Evolutionary conservation across 2,888 invertebrate genomes (phyloP).

Genomic region (Oligia latruncula): DNA sequence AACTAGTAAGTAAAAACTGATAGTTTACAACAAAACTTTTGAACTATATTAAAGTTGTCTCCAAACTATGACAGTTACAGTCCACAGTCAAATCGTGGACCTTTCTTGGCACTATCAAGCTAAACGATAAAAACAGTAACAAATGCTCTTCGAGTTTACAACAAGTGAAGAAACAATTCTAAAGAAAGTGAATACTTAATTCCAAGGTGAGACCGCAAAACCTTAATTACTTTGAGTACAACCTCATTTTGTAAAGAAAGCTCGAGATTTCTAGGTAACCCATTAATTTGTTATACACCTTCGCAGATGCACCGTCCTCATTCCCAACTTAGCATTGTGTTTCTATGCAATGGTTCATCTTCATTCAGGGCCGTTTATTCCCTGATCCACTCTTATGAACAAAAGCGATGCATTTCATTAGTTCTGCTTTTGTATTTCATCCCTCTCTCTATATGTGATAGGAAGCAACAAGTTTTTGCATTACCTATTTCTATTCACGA

Average conservation of each 20-base stretch:
- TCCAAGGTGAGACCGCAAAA: conserved; percentile 11
- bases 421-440: neutral
- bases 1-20: conserved; percentile 14
- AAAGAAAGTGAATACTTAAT: neutral
- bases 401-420: conserved; percentile 12
- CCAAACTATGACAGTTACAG: conserved; percentile 18
- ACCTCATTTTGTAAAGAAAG: conserved; percentile 31
- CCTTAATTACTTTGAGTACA: conserved; percentile 47
- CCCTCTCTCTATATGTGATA: neutral
- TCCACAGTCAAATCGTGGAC: neutral
- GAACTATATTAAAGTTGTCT: conserved; percentile 13
- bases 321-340: conserved; percentile 13
- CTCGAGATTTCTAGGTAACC: conserved; percentile 33
- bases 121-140: conserved; percentile 12
- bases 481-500: neutral
- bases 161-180: conserved; percentile 6
- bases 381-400: neutral
- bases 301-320: conserved; percentile 21
- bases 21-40: conserved; percentile 31
- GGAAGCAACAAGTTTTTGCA: neutral
- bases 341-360: conserved; percentile 5
- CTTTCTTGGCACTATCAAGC: neutral
- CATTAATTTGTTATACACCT: conserved; percentile 50
- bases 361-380: conserved; percentile 4
- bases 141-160: neutral